Base-by-base conservation (phyloP, 2,113 vertebrate genomes). In the Bolborhynchus lineola region DNA sequence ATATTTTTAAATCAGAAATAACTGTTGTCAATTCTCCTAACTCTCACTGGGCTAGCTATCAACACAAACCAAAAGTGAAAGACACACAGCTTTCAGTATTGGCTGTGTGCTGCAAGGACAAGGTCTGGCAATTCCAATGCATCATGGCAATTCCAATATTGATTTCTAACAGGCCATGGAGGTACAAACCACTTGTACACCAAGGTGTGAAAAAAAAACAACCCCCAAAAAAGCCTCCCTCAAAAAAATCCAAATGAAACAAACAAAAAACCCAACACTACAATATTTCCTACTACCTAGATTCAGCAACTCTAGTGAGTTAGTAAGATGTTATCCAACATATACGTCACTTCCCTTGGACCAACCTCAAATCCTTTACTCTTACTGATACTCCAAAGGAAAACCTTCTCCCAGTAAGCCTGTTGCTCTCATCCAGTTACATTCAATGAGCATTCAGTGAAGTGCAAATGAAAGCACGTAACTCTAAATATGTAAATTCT, bases 181-280 rank as follows among this genome's bases (percentile, higher is more conserved):
- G 37, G 25, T 9, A 49, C 2, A 49, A 16, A 13, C 41, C 28
- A 69, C 35, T 39, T 44, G 10, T 4, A n/a, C 0, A 0, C 13
- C 10, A 23, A 49, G 11, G 67, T 59, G 23, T 20, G 41, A 68
- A 70, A 31, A 72, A 33, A 59, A 21, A 13, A 17, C 17, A 17
- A 7, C 20, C 39, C 39, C 39, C 39, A 39, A 39, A 39, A 39
- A 39, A 39, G 39, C 39, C 39, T 11, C 39, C 39, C 39, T 39
- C 39, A 39, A 47, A n/a, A 16, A 26, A 50, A 53, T 12, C 4
- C 57, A 59, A 59, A 57, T 21, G 33, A n/a, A n/a, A 21, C 55
- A 59, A 24, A 13, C 57, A 24, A 59, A 62, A 46, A 4, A 0
- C 13, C 31, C 33, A 55, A 25, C 14, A 16, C 41, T 50, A 57